Evolutionary conservation across 2,113 vertebrate genomes (phyloP), one percentile per base, ranked within the genome.

Genomic region (Brachypodius melanocephalos): DNA sequence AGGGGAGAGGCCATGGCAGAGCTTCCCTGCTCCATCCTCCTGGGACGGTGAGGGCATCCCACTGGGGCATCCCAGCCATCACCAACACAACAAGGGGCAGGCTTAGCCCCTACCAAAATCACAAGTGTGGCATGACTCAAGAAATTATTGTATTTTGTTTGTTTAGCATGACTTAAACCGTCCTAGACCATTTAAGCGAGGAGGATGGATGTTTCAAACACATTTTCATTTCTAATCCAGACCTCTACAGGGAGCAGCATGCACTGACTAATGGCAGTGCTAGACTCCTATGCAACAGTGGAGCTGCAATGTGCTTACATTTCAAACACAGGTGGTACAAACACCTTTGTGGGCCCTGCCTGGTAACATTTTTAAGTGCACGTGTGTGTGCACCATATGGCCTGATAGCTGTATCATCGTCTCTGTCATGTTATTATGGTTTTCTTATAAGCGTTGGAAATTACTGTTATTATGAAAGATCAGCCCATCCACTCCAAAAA

Each of bases 21-120:
- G 36, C 43, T 61, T 28, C 48, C 36, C 40, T 11, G 7, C 12
- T 49, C 48, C 29, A 24, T 42, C 58, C 54, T 57, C 20, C 52
- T 5, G 14, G 18, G 29, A 20, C 7, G 2, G 1, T 0, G 9
- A 29, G 51, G 4, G 12, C 26, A 25, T 54, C 34, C 78, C 0
- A 0, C 7, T 2, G 3, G n/a, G n/a, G n/a, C n/a, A 2, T 9
- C 38, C 43, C 67, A 40, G 25, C 0, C 2, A 34, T 3, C 61
- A 12, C 54, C 5, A 8, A 4, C 29, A n/a, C 19, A 52, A 10
- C 10, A 8, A 69, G 28, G 14, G 12, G 17, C 18, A 38, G 46
- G 9, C 2, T 84, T 43, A 63, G 17, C 7, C 29, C 17, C 32
- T 34, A 28, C 12, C 17, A 5, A 65, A 61, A 77, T 4, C 1